A percentile compares a stretch with the other conserved stretches of the same genome.
Conservation (phyloP, 2,888 invertebrate species). For the Muschampia plurimacula region DNA sequence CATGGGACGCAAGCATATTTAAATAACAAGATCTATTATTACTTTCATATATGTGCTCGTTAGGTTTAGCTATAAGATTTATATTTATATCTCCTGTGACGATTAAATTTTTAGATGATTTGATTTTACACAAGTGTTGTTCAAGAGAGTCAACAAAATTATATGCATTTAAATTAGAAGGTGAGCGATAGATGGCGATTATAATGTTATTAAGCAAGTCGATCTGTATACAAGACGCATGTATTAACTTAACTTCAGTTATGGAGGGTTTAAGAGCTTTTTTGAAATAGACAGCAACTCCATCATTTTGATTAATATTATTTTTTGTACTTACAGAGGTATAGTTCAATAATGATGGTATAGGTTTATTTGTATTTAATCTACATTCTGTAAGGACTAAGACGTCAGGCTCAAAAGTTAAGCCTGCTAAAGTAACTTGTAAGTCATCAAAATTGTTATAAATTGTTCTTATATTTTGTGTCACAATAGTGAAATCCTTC, state of each 20-base stretch:
- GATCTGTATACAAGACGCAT: constrained; percentile 18
- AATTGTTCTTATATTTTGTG: constrained; percentile 36
- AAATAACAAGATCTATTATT: constrained; percentile 10
- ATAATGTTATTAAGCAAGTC: background rate
- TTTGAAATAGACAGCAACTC: constrained; percentile 15
- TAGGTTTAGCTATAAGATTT: background rate
- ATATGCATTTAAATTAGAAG: constrained; percentile 7
- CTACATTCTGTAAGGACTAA: constrained; percentile 28
- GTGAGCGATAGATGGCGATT: constrained; percentile 9
- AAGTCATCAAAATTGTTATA: constrained; percentile 24
- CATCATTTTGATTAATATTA: constrained; percentile 31
- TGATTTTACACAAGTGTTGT: background rate
- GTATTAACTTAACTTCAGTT: constrained; percentile 28
- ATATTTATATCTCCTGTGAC: background rate
- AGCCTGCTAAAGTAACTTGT: background rate
- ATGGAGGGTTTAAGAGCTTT: constrained; percentile 10
- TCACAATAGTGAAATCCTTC: constrained; percentile 15
- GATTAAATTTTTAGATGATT: background rate
- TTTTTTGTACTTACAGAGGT: constrained; percentile 17
- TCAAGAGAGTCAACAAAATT: constrained; percentile 10
- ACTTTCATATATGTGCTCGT: background rate
- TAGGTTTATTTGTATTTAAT: background rate
- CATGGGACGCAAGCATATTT: constrained; percentile 1
- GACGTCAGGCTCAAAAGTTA: constrained; percentile 18
- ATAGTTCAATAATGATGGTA: constrained; percentile 38